Evolutionary conservation across 2,113 vertebrate genomes (phyloP), one percentile per base, ranked within the genome.

Genomic region (Amblyopsis rosae): DNA sequence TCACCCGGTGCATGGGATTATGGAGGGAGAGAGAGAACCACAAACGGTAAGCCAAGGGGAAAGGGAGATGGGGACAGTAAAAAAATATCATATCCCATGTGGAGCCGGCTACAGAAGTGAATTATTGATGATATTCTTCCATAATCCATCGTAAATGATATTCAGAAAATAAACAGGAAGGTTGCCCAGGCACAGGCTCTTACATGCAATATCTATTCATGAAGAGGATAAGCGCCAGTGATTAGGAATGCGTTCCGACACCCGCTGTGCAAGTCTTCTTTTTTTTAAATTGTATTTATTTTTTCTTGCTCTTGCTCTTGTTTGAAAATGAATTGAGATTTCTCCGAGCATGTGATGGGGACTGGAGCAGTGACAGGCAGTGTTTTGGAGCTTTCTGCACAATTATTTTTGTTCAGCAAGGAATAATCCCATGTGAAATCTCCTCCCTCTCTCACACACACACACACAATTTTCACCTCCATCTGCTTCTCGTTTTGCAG

Each of bases 191-290:
- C 72, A 19, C 45, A 11, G 54, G 60, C 59, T 77, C 75, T 68
- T 81, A 72, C 69, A 72, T 84, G 79, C 86, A 87, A 89, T 91
- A 88, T 92, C 80, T 91, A 88, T 91, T 92, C 86, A 90, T 89
- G 90, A 89, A 81, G 69, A 67, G 65, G 77, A 87, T 88, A 82
- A 85, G 77, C 69, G 82, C 72, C 41, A 75, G 77, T 81, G 80
- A 84, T 87, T 84, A 80, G 75, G 76, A 81, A 32, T 78, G 48
- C 82, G 76, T 69, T 54, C 68, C 68, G 69, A 6, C 69, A 48
- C n/a, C 46, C 81, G 57, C 70, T 65, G 58, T 12, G 35, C 53
- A 16, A n/a, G 62, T 74, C 64, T 79, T 86, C n/a, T 26, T 26
- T 19, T 83, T 76, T 81, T 63, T 26, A 32, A 71, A 69, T 26